Conservation (phyloP, 2,888 invertebrate species). For the Hydriomena furcata region DNA sequence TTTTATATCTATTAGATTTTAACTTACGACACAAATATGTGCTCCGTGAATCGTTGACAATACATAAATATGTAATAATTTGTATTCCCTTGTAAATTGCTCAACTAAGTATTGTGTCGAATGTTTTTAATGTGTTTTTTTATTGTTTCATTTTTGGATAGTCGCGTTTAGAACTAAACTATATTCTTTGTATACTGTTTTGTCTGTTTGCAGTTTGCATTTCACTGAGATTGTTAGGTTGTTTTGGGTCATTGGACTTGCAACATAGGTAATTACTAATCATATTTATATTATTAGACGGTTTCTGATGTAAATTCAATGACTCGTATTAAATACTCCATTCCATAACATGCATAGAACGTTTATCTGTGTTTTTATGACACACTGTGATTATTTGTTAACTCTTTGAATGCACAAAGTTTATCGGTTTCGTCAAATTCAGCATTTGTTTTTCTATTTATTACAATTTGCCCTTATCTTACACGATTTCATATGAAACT, state of each 20-base stretch:
- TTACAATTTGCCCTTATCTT: no score
- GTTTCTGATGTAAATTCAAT: constrained; percentile 21
- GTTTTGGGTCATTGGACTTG: constrained; percentile 25
- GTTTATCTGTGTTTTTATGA: no score
- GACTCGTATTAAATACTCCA: constrained; percentile 36
- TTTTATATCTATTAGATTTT: constrained; percentile 75
- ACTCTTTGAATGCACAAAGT: no score
- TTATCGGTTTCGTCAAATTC: no score
- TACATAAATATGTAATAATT: constrained; percentile 70
- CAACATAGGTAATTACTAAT: constrained; percentile 20
- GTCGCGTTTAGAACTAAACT: constrained; percentile 26
- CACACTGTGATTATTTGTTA: no score
- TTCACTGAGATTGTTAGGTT: constrained; percentile 31
- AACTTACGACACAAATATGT: constrained; percentile 57
- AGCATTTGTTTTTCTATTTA: no score
- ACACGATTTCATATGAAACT: no score
- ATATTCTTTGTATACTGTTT: constrained; percentile 21
- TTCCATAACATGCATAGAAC: constrained; percentile 41
- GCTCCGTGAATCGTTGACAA: constrained; percentile 79
- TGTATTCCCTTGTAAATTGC: constrained; percentile 75
- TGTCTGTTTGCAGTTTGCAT: constrained; percentile 24
- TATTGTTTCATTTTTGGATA: constrained; percentile 42
- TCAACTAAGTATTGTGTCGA: constrained; percentile 69
- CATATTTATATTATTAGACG: constrained; percentile 12
- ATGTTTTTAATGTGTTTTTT: constrained; percentile 39